phyloP scores from a whole-genome alignment of 2,797 vertebrate genomes.

The Onychomys arenicola region DNA sequence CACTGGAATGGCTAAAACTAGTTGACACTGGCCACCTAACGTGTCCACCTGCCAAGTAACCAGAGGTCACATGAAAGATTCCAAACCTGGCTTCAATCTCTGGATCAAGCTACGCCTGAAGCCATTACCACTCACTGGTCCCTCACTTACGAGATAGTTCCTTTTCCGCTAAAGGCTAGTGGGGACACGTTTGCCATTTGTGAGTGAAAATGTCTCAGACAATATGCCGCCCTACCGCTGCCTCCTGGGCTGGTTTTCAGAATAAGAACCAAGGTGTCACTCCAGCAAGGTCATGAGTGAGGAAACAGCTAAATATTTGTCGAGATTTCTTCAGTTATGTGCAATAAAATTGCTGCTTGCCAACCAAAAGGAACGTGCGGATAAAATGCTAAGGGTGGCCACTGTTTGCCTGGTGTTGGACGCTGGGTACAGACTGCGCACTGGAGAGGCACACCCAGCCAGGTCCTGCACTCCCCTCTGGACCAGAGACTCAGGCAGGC shows the following conservation, averaged over 20 bases:
- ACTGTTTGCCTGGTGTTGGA: neutral
- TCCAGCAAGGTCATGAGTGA: neutral
- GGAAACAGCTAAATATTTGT: neutral
- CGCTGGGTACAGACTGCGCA: no score
- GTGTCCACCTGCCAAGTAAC: neutral
- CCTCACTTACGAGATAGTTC: neutral
- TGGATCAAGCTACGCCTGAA: constrained; percentile 34
- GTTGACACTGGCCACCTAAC: neutral
- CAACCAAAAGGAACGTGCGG: neutral
- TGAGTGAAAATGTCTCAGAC: neutral
- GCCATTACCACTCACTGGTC: neutral
- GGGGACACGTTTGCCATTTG: neutral
- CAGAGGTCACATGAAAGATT: neutral
- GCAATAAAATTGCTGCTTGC: neutral
- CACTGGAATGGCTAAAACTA: neutral
- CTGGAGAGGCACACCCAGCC: neutral
- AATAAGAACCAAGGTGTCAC: neutral
- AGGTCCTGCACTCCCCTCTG: accelerated
- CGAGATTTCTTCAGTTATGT: neutral
- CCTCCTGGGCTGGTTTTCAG: neutral
- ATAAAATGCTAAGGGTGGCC: neutral
- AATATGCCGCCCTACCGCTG: neutral
- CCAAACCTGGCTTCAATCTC: neutral
- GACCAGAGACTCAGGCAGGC: neutral
- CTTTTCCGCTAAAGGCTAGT: neutral